Conservation (phyloP, 2,888 invertebrate species). For the Ormyrus thymus region DNA sequence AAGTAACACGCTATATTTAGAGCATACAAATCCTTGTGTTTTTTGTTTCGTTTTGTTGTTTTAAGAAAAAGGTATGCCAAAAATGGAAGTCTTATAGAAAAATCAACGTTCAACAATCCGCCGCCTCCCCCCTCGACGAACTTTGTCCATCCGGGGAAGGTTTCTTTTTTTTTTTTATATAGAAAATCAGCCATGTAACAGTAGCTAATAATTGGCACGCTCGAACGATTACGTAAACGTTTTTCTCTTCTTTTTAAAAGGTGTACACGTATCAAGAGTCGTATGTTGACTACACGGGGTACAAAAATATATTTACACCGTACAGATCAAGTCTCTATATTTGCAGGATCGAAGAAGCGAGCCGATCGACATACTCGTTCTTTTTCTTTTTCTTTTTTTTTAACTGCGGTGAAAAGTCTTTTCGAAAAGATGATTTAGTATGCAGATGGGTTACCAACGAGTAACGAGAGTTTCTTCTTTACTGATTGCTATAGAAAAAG, state of each 20-base stretch:
- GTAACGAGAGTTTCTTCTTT: conserved; percentile 8
- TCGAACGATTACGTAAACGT: conserved; percentile 4
- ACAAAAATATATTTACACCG: conserved; percentile 67
- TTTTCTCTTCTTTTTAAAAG: background rate
- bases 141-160: conserved; percentile 26
- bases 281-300: conserved; percentile 57
- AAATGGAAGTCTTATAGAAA: conserved; percentile 40
- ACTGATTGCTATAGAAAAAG: conserved; percentile 35
- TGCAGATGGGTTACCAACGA: conserved; percentile 4
- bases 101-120: conserved; percentile 48
- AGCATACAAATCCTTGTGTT: conserved; percentile 22
- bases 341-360: conserved; percentile 20
- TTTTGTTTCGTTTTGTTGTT: background rate
- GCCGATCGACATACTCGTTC: background rate
- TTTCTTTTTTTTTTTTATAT: conserved; percentile 20
- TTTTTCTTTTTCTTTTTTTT: no score
- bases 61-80: conserved; percentile 34
- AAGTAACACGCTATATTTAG: background rate
- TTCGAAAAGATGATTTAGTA: background rate
- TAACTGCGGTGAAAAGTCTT: conserved; percentile 8
- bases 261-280: conserved; percentile 6
- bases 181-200: conserved; percentile 29
- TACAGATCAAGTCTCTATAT: conserved; percentile 31
- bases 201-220: conserved; percentile 25
- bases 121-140: conserved; percentile 16